Evolutionary conservation across 2,888 invertebrate genomes (phyloP).

Genomic region (Cordilura impudica): DNA sequence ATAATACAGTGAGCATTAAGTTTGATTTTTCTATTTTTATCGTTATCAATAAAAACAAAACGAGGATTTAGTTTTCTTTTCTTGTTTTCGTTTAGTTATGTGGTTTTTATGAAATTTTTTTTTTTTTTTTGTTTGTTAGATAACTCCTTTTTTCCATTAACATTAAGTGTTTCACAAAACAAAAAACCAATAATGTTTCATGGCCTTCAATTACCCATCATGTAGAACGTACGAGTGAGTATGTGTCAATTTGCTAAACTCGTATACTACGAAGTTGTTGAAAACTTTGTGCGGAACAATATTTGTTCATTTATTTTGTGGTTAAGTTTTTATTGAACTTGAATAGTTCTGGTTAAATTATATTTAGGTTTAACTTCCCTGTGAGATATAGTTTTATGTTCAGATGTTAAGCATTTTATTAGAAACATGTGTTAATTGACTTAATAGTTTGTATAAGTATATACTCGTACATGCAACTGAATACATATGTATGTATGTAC

Average conservation of each 20-base stretch:
- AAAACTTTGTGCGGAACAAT: conserved; percentile 34
- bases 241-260: conserved; percentile 19
- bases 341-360: conserved; percentile 46
- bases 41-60: no score
- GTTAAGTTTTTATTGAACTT: conserved; percentile 61
- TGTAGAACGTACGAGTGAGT: no score
- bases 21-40: no score
- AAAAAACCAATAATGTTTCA: conserved; percentile 50
- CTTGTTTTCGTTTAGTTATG: no score
- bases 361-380: conserved; percentile 12
- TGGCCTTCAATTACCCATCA: conserved; percentile 53
- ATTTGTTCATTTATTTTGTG: conserved; percentile 58
- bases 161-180: conserved; percentile 27
- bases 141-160: conserved; percentile 54
- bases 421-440: conserved; percentile 52
- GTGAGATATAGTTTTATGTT: background rate
- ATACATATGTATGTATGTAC: no score
- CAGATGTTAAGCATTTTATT: conserved; percentile 17
- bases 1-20: no score
- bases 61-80: no score
- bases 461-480: no score
- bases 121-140: no score
- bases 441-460: no score
- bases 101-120: background rate
- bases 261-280: conserved; percentile 10